Percentiles rank a stretch among this genome's conserved stretches.
These are phyloP conservation scores for Callospermophilus lateralis DNA, from an alignment of 2,113 vertebrate genomes.

Conservation along the genomic window DNA sequence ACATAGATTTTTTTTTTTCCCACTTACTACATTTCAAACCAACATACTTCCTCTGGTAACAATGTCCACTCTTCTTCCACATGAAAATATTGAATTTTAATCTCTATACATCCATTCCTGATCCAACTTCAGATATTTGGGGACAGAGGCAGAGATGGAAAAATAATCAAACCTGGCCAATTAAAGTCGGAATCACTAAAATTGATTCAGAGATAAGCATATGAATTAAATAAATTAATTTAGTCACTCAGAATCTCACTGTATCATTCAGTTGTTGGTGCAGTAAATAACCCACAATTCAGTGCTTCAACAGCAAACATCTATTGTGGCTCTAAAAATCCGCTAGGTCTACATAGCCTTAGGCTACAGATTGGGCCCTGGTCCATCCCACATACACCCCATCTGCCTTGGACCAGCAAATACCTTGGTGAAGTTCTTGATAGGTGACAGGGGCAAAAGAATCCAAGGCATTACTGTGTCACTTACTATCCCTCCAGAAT, in stretches of 20 bases:
- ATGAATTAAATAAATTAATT: background rate
- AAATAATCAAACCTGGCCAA: background rate
- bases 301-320: background rate
- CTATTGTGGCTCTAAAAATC: background rate
- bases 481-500: background rate
- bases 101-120: background rate
- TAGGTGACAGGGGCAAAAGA: background rate
- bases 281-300: background rate
- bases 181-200: background rate
- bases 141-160: background rate
- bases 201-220: background rate
- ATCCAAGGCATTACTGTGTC: background rate
- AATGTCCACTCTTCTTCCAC: background rate
- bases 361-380: background rate
- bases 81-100: constrained; percentile 2
- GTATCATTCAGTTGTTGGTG: background rate
- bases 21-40: background rate
- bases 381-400: background rate
- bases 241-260: background rate
- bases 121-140: background rate
- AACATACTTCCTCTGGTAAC: constrained; percentile 7
- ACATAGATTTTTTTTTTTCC: background rate
- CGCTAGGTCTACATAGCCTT: background rate
- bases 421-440: background rate
- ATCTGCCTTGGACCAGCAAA: background rate